These are phyloP conservation scores for Trisateles emortualis DNA, from an alignment of 2,888 invertebrate genomes.

Conservation along the genomic window DNA sequence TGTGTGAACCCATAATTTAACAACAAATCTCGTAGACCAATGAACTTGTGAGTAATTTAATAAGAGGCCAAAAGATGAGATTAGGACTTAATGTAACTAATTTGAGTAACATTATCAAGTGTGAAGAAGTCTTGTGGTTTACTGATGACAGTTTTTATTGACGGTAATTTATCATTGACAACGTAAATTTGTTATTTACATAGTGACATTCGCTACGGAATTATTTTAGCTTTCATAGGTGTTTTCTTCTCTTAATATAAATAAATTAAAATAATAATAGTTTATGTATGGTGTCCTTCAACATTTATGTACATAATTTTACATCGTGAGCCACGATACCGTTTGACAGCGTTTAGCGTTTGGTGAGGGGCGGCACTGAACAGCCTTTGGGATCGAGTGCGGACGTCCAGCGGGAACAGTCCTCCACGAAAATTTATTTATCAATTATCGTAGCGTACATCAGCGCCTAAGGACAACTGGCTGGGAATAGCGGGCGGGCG, in stretches of 20 bases:
- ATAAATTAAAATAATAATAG: not conserved
- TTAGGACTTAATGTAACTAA: slow-evolving; percentile 69
- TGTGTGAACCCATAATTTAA: slow-evolving; percentile 83
- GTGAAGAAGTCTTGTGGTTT: slow-evolving; percentile 69
- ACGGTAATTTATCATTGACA: slow-evolving; percentile 20
- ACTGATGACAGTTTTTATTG: slow-evolving; percentile 62
- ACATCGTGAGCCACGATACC: slow-evolving; percentile 68
- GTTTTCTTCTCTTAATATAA: not conserved
- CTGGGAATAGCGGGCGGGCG: slow-evolving; percentile 72
- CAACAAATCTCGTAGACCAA: slow-evolving; percentile 77
- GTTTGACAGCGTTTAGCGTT: slow-evolving; percentile 52
- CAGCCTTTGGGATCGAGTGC: slow-evolving; percentile 53
- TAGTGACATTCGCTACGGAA: slow-evolving; percentile 30
- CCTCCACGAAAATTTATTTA: slow-evolving; percentile 68
- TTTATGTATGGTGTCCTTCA: not conserved
- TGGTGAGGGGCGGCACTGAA: slow-evolving; percentile 48
- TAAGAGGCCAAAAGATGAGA: slow-evolving; percentile 72
- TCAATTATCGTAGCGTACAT: slow-evolving; percentile 70
- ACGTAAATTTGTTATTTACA: slow-evolving; percentile 27
- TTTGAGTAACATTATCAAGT: slow-evolving; percentile 68
- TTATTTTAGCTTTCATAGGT: not conserved
- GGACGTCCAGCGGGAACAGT: slow-evolving; percentile 64
- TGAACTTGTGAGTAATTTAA: slow-evolving; percentile 79
- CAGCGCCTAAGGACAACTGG: slow-evolving; percentile 71
- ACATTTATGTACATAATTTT: slow-evolving; percentile 28